Conservation (phyloP, 1,140 invertebrate species). For the Galleria mellonella region DNA sequence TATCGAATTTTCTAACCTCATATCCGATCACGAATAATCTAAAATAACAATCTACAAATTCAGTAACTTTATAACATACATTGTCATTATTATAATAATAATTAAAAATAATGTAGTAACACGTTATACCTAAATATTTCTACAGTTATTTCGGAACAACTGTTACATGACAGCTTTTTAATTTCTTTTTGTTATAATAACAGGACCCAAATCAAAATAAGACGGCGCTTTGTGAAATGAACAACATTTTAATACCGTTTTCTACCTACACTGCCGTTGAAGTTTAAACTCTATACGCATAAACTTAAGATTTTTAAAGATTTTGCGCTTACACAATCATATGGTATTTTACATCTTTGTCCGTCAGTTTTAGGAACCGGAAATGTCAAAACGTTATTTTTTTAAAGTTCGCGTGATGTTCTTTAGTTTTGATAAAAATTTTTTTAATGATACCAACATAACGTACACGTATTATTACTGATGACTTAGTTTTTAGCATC, state of each 20-base stretch:
- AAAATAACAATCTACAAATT: too few relatives aligned
- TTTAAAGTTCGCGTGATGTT: constrained; percentile 39
- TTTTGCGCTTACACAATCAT: neutral
- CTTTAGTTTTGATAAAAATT: constrained; percentile 2
- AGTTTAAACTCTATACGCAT: constrained; percentile 11
- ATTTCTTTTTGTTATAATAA: constrained; percentile 22
- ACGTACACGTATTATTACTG: too few relatives aligned
- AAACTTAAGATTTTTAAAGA: constrained; percentile 3
- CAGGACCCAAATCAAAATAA: constrained; percentile 34
- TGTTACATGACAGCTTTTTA: constrained; percentile 11
- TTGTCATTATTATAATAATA: too few relatives aligned
- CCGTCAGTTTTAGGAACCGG: constrained; percentile 39
- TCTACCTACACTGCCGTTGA: neutral
- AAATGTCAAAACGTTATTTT: constrained; percentile 53
- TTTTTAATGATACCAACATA: too few relatives aligned
- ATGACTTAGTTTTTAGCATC: too few relatives aligned
- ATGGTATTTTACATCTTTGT: constrained; percentile 8
- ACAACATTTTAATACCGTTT: neutral
- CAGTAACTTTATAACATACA: too few relatives aligned
- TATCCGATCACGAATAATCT: too few relatives aligned
- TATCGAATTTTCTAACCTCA: too few relatives aligned
- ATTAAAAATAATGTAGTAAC: too few relatives aligned
- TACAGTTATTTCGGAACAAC: constrained; percentile 4
- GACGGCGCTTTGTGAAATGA: constrained; percentile 12
- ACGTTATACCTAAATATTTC: too few relatives aligned